These are phyloP conservation scores for Andrena minutula DNA, from an alignment of 2,888 invertebrate species.

Conservation along the genomic window DNA sequence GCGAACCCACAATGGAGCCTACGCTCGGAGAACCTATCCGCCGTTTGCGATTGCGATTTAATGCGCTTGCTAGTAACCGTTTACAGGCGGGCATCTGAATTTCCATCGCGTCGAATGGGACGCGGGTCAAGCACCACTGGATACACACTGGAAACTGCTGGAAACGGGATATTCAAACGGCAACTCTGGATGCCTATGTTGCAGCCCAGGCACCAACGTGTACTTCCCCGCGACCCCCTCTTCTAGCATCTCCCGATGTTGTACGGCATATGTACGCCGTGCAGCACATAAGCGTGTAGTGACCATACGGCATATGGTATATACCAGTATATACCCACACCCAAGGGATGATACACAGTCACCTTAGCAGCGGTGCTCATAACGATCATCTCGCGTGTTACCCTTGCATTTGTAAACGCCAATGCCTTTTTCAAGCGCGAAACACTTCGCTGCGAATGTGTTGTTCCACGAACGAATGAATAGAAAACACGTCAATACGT, in stretches of 20 bases:
- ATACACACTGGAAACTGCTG: slow-evolving; percentile 48
- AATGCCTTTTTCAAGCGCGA: slow-evolving; percentile 33
- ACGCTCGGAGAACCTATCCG: neutral
- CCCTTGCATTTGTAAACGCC: slow-evolving; percentile 39
- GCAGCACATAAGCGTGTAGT: slow-evolving; percentile 18
- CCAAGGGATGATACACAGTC: slow-evolving; percentile 51
- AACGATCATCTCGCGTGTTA: slow-evolving; percentile 36
- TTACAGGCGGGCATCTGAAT: neutral
- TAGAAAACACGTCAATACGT: no score
- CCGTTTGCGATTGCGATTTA: slow-evolving; percentile 14
- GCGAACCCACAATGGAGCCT: slow-evolving; percentile 8
- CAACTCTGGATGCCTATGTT: slow-evolving; percentile 21
- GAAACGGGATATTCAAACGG: slow-evolving; percentile 53
- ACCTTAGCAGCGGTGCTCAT: slow-evolving; percentile 59
- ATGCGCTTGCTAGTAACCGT: slow-evolving; percentile 7
- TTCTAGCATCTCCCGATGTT: slow-evolving; percentile 32
- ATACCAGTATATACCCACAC: slow-evolving; percentile 45
- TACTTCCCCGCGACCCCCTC: slow-evolving; percentile 24
- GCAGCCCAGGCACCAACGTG: slow-evolving; percentile 18
- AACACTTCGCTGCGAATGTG: slow-evolving; percentile 22
- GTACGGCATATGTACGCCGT: slow-evolving; percentile 21
- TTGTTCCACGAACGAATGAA: neutral
- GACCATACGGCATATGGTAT: slow-evolving; percentile 56
- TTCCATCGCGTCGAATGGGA: neutral
- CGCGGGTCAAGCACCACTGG: slow-evolving; percentile 38